Conservation (phyloP, 2,888 invertebrate genomes). For the Stenoptilia bipunctidactyla region DNA sequence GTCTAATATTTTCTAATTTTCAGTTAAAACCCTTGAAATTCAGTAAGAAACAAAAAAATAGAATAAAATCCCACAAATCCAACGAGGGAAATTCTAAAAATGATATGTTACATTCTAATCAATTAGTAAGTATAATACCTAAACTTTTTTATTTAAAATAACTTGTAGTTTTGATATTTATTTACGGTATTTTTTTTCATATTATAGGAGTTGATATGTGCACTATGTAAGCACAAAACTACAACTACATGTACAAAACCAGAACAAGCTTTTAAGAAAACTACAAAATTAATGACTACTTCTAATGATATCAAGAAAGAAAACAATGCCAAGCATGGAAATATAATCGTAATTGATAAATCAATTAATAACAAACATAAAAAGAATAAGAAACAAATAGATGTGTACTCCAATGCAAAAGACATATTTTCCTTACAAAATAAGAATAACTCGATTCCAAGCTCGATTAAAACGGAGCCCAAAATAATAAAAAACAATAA, state of each 20-base stretch:
- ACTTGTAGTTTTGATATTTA: conserved; percentile 7
- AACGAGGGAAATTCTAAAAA: conserved; percentile 14
- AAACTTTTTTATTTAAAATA: not conserved
- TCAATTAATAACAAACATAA: conserved; percentile 9
- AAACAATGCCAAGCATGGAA: too few species aligned
- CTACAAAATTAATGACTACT: conserved; percentile 1
- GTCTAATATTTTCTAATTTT: conserved; percentile 12
- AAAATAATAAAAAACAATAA: conserved; percentile 54
- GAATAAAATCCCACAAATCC: conserved; percentile 9
- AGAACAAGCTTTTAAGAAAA: conserved; percentile 13
- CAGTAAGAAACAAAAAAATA: conserved; percentile 15
- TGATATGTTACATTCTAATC: conserved; percentile 30
- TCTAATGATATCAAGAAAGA: too few species aligned
- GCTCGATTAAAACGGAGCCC: conserved; percentile 24
- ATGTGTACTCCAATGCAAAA: conserved; percentile 44
- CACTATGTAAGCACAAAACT: conserved; percentile 37
- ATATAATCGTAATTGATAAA: too few species aligned
- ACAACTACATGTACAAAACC: conserved; percentile 28
- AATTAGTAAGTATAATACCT: conserved; percentile 32
- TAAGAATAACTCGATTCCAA: conserved; percentile 34
- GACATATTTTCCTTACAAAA: conserved; percentile 48
- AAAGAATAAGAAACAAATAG: conserved; percentile 13
- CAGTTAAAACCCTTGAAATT: conserved; percentile 35
- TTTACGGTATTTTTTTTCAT: conserved; percentile 1
- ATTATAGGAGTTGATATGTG: conserved; percentile 26